A percentile compares a stretch with the other conserved stretches of the same genome.
Conservation (phyloP, 53 echinoderm and acorn worm species). For the Stichopus horrens region DNA sequence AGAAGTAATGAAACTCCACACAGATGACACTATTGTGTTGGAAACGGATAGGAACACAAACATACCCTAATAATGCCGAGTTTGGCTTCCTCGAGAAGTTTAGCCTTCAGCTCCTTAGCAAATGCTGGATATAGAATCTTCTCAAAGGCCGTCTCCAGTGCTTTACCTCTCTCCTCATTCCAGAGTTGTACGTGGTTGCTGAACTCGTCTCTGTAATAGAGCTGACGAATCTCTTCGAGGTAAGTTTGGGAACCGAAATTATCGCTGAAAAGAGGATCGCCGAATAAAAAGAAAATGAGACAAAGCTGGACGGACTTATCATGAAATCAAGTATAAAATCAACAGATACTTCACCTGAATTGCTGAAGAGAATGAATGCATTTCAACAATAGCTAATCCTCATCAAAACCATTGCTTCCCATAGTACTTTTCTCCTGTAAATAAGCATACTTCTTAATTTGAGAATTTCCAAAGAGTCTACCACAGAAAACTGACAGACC, state of each 20-base stretch:
- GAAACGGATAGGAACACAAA: background rate
- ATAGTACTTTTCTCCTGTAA: too few species aligned
- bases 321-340: too few species aligned
- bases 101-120: slow-evolving; percentile 82
- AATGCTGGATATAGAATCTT: slow-evolving; percentile 89
- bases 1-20: background rate
- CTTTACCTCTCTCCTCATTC: slow-evolving; percentile 79
- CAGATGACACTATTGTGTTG: background rate
- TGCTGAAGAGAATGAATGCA: too few species aligned
- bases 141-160: slow-evolving; percentile 84
- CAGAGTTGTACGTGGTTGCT: slow-evolving; percentile 87
- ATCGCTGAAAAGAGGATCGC: background rate
- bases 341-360: too few species aligned
- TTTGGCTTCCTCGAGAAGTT: slow-evolving; percentile 85
- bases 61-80: slow-evolving; percentile 87
- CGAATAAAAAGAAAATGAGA: background rate
- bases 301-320: too few species aligned
- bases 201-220: slow-evolving; percentile 98
- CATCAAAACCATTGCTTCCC: too few species aligned
- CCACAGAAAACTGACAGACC: too few species aligned
- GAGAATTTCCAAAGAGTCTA: too few species aligned
- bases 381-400: too few species aligned
- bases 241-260: slow-evolving; percentile 52
- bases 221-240: slow-evolving; percentile 96
- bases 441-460: too few species aligned